phyloP scores from a whole-genome alignment of 1,140 invertebrate genomes.

The Aphis craccivora region DNA sequence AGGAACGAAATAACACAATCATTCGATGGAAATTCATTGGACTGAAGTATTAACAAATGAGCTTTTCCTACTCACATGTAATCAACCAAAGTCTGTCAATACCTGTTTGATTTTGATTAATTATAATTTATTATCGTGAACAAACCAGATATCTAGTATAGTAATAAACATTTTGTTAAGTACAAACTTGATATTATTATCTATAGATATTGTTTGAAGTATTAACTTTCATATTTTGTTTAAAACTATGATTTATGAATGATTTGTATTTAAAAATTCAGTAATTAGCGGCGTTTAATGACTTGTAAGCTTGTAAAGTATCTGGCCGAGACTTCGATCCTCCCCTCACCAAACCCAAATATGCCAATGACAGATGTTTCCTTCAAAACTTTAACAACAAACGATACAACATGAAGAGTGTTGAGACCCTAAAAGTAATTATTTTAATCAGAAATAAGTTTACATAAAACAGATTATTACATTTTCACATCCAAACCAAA shows the following conservation, averaged over 20 bases:
- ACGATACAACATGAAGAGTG: slow-evolving; percentile 14
- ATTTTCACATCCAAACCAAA: neutral
- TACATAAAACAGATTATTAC: slow-evolving; percentile 63
- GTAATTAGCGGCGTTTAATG: slow-evolving; percentile 43
- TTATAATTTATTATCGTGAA: slow-evolving; percentile 13
- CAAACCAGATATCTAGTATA: neutral
- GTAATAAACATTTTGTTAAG: neutral
- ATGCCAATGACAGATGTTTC: slow-evolving; percentile 48
- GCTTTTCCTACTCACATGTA: neutral
- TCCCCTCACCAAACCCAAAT: neutral
- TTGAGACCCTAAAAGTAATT: slow-evolving; percentile 26
- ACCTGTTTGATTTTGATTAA: slow-evolving; percentile 44
- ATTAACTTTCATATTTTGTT: neutral
- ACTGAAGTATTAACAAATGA: neutral
- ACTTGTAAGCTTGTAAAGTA: slow-evolving; percentile 33
- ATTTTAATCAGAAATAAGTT: neutral
- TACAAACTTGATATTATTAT: slow-evolving; percentile 44
- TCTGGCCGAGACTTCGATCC: slow-evolving; percentile 33
- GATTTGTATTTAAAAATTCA: slow-evolving; percentile 44
- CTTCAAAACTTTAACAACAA: slow-evolving; percentile 41
- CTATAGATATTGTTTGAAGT: neutral
- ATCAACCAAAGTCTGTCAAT: slow-evolving; percentile 39
- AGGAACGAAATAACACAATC: neutral
- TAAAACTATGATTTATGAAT: slow-evolving; percentile 39
- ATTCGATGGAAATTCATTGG: neutral